Conservation (phyloP, 1,140 invertebrate genomes). For the Matsumurasca onukii region DNA sequence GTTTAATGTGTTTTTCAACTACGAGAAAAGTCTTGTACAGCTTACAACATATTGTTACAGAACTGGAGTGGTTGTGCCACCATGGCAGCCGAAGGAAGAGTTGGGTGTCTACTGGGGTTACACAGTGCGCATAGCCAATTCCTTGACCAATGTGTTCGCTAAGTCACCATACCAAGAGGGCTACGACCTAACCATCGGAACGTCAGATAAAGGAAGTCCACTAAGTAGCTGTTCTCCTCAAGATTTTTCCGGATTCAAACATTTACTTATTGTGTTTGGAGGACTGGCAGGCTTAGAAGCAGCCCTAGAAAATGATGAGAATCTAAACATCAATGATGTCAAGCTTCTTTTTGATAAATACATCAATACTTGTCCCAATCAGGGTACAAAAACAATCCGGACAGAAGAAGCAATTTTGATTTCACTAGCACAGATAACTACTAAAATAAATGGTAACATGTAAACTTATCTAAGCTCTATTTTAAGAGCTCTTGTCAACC, state of each 20-base stretch:
- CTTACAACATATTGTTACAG: conserved; percentile 41
- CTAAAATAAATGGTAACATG: background rate
- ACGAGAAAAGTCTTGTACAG: no score
- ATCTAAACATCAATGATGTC: conserved; percentile 74
- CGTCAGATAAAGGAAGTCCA: conserved; percentile 83
- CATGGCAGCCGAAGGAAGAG: conserved; percentile 71
- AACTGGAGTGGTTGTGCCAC: conserved; percentile 74
- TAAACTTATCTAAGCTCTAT: background rate
- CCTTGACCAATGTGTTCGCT: conserved; percentile 81
- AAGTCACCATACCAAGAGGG: conserved; percentile 78
- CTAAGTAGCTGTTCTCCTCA: conserved; percentile 64
- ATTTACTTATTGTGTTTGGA: conserved; percentile 88
- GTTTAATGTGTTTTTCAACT: no score
- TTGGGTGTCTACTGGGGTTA: conserved; percentile 96
- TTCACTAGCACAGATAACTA: conserved; percentile 61
- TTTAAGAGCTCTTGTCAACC: background rate
- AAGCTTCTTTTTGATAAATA: conserved; percentile 86
- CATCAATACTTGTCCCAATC: conserved; percentile 87
- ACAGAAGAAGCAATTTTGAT: conserved; percentile 94
- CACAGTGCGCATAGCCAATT: conserved; percentile 79
- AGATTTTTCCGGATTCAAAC: conserved; percentile 62
- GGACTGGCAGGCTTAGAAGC: conserved; percentile 90
- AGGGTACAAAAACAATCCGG: conserved; percentile 93
- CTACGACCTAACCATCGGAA: conserved; percentile 81
- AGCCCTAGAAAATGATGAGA: conserved; percentile 81